phyloP scores from a whole-genome alignment of 2,113 vertebrate species.

The Apteryx owenii region DNA sequence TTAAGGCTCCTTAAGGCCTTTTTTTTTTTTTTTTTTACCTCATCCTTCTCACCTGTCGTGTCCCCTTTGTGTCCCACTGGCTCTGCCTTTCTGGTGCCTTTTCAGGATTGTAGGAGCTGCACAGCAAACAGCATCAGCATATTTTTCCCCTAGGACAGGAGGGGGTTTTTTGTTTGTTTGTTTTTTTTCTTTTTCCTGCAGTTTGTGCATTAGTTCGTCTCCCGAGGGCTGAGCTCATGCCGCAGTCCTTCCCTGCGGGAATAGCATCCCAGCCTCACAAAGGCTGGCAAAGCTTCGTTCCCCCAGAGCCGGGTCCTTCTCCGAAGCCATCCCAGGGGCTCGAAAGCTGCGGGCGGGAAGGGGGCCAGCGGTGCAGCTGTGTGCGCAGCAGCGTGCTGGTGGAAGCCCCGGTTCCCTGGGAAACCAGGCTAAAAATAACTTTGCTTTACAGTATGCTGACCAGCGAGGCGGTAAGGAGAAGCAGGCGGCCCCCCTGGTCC shows the following conservation, averaged over 20 bases:
- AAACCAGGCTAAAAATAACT: not conserved
- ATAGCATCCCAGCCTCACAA: too few species aligned
- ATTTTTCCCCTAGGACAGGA: too few species aligned
- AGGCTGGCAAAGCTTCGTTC: not conserved
- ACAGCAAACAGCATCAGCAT: too few species aligned
- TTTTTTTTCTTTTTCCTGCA: not conserved
- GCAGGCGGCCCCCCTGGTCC: too few species aligned
- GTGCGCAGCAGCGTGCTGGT: too few species aligned
- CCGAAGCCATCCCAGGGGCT: too few species aligned
- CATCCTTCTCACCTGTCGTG: not conserved
- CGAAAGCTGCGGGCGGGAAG: too few species aligned
- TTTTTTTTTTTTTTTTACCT: not conserved
- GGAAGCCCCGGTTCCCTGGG: not conserved
- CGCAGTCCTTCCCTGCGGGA: too few species aligned
- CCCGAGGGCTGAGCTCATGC: too few species aligned
- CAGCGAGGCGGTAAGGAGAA: not conserved
- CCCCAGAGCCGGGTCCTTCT: not conserved
- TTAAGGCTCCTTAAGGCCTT: not conserved
- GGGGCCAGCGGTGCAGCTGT: too few species aligned
- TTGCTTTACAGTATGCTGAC: not conserved
- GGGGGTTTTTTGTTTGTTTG: too few species aligned
- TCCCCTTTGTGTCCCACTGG: not conserved
- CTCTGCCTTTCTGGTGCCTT: not conserved
- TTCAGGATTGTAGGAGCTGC: not conserved
- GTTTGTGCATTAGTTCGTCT: not conserved